phyloP scores from a whole-genome alignment of 2,797 vertebrate species.

The Trachurus trachurus region DNA sequence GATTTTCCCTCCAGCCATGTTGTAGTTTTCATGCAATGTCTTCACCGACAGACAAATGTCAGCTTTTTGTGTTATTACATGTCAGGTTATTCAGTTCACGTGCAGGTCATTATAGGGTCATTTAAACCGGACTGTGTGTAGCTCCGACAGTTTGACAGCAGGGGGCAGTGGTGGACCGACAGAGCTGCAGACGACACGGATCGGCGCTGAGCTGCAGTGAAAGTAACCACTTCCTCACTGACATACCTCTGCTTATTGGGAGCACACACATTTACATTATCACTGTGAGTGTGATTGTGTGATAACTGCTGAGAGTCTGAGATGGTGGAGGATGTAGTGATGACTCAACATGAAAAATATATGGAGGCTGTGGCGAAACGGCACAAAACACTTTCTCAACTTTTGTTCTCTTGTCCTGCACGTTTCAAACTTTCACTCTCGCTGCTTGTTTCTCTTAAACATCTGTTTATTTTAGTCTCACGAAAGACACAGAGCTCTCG shows the following conservation, averaged over 20 bases:
- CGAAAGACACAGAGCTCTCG: too few relatives aligned
- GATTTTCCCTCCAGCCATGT: not conserved
- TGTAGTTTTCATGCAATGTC: not conserved
- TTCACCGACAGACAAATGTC: not conserved
- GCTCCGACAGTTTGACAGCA: not conserved
- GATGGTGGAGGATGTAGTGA: not conserved
- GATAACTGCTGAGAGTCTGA: not conserved
- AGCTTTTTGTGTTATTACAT: not conserved
- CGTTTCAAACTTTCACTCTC: too few relatives aligned
- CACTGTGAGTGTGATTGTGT: not conserved
- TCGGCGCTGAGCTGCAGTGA: not conserved
- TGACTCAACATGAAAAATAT: not conserved
- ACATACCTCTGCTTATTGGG: not conserved
- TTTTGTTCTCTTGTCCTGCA: too few relatives aligned
- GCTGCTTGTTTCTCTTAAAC: too few relatives aligned
- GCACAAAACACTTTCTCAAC: not conserved
- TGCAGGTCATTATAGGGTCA: not conserved
- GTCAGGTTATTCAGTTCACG: too few relatives aligned
- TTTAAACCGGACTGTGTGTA: not conserved
- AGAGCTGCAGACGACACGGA: not conserved
- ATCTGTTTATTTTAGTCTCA: too few relatives aligned
- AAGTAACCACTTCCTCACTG: not conserved
- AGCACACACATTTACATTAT: not conserved
- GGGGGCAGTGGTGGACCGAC: slow-evolving; percentile 5
- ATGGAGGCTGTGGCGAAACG: not conserved